Evolutionary conservation across 2,888 invertebrate species (phyloP).

Genomic region (Drosophila tripunctata): DNA sequence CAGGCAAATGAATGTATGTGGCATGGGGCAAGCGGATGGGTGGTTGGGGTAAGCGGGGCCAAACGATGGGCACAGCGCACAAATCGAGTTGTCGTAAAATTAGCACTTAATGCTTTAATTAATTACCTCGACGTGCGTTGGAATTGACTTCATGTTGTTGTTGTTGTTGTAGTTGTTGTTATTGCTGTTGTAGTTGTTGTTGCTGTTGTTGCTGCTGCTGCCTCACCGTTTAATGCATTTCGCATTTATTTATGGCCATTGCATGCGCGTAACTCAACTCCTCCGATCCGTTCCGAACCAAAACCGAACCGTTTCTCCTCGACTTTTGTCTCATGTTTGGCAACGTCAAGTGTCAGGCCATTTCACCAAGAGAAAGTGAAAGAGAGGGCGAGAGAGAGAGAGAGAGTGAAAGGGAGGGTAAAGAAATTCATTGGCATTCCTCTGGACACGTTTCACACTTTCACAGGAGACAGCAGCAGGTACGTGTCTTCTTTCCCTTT

Average conservation of each 20-base stretch:
- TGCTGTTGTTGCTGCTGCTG: constrained; percentile 37
- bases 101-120: constrained; percentile 81
- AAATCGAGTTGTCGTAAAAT: constrained; percentile 81
- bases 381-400: constrained; percentile 3
- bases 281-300: constrained; percentile 23
- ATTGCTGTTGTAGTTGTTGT: constrained; percentile 27
- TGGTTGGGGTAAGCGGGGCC: constrained; percentile 10
- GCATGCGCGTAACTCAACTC: constrained; percentile 76
- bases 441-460: constrained; percentile 76
- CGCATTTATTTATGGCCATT: constrained; percentile 77
- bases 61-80: constrained; percentile 59
- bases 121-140: constrained; percentile 76
- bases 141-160: constrained; percentile 37
- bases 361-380: constrained; percentile 47
- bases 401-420: constrained; percentile 10
- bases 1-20: too few species aligned
- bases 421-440: constrained; percentile 76
- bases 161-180: constrained; percentile 24
- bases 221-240: constrained; percentile 74
- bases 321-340: constrained; percentile 57
- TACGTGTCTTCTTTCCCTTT: constrained; percentile 33
- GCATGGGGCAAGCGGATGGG: background rate
- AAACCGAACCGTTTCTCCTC: too few species aligned
- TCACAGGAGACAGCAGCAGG: constrained; percentile 47
- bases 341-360: constrained; percentile 76